phyloP scores from a whole-genome alignment of 2,797 vertebrate genomes.

The Enteromius thamalakanensis region DNA sequence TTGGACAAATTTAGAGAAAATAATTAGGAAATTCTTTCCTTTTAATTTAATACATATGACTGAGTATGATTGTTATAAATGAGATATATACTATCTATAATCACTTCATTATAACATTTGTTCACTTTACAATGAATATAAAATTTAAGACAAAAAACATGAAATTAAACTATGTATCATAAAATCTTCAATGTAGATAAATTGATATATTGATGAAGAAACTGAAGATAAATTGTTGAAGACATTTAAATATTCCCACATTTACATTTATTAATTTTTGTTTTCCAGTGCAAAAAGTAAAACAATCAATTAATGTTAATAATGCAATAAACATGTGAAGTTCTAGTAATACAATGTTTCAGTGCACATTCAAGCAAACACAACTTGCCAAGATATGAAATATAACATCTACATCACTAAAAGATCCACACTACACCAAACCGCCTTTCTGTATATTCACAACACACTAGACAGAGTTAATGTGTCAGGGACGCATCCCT shows the following conservation, averaged over 20 bases:
- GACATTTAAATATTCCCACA: background rate
- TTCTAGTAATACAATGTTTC: background rate
- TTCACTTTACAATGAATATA: background rate
- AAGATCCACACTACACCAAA: conserved; percentile 41
- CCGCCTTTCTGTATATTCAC: conserved; percentile 61
- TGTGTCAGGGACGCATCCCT: conserved; percentile 72
- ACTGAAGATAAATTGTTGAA: no score
- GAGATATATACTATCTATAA: background rate
- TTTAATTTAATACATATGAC: background rate
- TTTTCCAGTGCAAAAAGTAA: background rate
- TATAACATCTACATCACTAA: background rate
- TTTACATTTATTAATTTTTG: background rate
- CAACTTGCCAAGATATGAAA: background rate
- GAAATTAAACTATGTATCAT: no score
- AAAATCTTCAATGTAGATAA: background rate
- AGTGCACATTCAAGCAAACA: background rate
- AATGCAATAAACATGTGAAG: background rate
- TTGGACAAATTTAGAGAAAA: background rate
- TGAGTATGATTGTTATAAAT: background rate
- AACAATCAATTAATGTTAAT: background rate
- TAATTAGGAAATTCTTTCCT: background rate
- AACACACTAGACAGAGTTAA: conserved; percentile 58
- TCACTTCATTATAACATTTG: background rate
- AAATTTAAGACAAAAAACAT: background rate
- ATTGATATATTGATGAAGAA: no score